These are phyloP conservation scores for Geotrypetes seraphini DNA, from an alignment of 2,797 vertebrate genomes.

Conservation along the genomic window DNA sequence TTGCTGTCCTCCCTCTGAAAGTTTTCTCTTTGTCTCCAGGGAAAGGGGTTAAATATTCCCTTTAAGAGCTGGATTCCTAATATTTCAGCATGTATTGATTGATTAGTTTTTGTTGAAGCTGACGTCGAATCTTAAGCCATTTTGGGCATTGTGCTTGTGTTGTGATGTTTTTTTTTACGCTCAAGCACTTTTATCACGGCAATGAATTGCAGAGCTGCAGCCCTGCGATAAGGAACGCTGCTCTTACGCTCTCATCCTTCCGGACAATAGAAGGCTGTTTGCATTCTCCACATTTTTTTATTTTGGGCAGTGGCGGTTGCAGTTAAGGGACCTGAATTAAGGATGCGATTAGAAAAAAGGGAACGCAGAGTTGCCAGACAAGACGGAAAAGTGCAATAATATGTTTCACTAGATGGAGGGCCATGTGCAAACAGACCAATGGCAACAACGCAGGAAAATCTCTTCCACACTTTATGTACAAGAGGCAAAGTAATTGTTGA, in stretches of 20 bases:
- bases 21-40: slow-evolving; percentile 28
- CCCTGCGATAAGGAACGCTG: slow-evolving; percentile 81
- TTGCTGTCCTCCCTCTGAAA: slow-evolving; percentile 9
- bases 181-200: slow-evolving; percentile 81
- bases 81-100: slow-evolving; percentile 82
- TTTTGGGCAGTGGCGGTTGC: too few relatives aligned
- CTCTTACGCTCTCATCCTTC: slow-evolving; percentile 61
- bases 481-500: slow-evolving; percentile 9
- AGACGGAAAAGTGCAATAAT: slow-evolving; percentile 17
- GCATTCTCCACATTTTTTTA: slow-evolving; percentile 71
- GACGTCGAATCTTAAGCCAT: slow-evolving; percentile 91
- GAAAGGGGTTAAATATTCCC: slow-evolving; percentile 73
- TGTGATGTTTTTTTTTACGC: slow-evolving; percentile 81
- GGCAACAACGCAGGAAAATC: too few relatives aligned
- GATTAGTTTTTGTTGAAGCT: slow-evolving; percentile 93
- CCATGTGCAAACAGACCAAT: neutral
- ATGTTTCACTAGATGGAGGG: neutral
- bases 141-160: slow-evolving; percentile 83
- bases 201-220: slow-evolving; percentile 86
- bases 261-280: slow-evolving; percentile 81
- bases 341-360: slow-evolving; percentile 27
- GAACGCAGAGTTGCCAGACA: slow-evolving; percentile 28
- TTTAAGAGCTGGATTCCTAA: slow-evolving; percentile 77
- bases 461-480: neutral
- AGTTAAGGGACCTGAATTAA: too few relatives aligned